Evolutionary conservation across 1,140 invertebrate species (phyloP).

Genomic region (Limonius californicus): DNA sequence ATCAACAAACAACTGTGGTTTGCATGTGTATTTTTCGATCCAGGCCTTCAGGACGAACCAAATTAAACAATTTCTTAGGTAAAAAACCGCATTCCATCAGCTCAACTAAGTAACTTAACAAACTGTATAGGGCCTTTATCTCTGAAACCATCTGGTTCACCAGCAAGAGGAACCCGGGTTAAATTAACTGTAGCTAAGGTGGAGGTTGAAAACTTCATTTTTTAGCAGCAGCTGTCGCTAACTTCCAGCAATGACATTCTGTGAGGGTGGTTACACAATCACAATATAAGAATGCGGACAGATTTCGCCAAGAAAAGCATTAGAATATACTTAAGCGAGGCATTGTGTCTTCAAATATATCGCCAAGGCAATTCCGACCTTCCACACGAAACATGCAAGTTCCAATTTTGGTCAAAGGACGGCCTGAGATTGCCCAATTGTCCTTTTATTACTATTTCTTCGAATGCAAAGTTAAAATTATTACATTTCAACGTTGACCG

Average conservation of each 20-base stretch:
- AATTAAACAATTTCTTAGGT: constrained; percentile 1
- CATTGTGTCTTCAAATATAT: constrained; percentile 24
- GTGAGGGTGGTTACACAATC: constrained; percentile 47
- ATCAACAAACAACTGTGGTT: not conserved
- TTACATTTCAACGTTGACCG: constrained; percentile 17
- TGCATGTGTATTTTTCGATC: not conserved
- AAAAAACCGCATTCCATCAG: constrained; percentile 15
- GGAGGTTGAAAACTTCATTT: constrained; percentile 48
- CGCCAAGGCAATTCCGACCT: not conserved
- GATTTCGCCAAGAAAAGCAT: constrained; percentile 39
- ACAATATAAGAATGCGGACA: constrained; percentile 40
- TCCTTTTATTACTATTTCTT: constrained; percentile 8
- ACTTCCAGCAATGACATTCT: constrained; percentile 41
- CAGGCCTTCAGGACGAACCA: not conserved
- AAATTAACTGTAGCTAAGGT: constrained; percentile 47
- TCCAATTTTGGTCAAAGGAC: not conserved
- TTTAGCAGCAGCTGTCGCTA: constrained; percentile 43
- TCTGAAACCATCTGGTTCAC: constrained; percentile 18
- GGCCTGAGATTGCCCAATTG: not conserved
- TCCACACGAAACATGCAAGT: not conserved
- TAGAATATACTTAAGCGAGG: constrained; percentile 40
- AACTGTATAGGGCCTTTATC: not conserved
- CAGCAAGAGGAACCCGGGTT: constrained; percentile 36
- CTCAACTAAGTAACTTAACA: constrained; percentile 1
- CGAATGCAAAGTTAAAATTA: not conserved